Base-by-base conservation (phyloP, 2,888 invertebrate species). In the Luperina nickerlii region DNA sequence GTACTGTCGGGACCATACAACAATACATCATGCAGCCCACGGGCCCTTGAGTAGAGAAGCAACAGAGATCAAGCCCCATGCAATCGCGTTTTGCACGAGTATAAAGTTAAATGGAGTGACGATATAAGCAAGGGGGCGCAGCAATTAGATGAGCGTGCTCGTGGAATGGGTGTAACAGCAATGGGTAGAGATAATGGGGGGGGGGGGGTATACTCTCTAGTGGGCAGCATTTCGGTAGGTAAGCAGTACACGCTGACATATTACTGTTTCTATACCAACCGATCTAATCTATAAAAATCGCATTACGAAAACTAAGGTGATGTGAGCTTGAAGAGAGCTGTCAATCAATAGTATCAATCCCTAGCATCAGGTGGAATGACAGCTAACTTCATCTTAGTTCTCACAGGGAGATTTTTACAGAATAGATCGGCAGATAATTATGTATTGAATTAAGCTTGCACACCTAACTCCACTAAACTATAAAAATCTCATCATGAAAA, bases 21-120 rank as follows among this genome's bases (percentile, higher is more conserved):
- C 78, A 81, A 83, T 88, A 70, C 18, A 79, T 81, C 79, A 84
- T 54, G 60, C 20, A 69, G 42, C 24, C 42, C 42, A 24, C n/a
- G n/a, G 9, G 42, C 5, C 74, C 9, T 9, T 27, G 82, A 84
- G 51, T 69, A 84, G n/a, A 79, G 8, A 54, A 9, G 24, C 27
- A 51, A 69, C 66, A 73, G 84, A 84, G 32, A 20, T n/a, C 15
- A 7, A 62, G 1, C 18, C 42, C 18, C 5, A 0, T 0, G 27
- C 20, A 67, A 32, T 15, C 15, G 18, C 2, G 0, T 15, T 45
- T 60, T 9, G 7, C 18, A 7, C 2, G 18, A 4, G n/a, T 4
- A 42, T 42, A 18, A 70, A 13, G 24, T 27, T 27, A 3, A 1
- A 24, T 18, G n/a, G 18, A 24, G 8, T 0, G 76, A 27, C 27